A percentile compares a stretch with the other conserved stretches of the same genome.
These are phyloP conservation scores for Ornithoptera priamus DNA, from an alignment of 2,888 invertebrate species.

Conservation along the genomic window DNA sequence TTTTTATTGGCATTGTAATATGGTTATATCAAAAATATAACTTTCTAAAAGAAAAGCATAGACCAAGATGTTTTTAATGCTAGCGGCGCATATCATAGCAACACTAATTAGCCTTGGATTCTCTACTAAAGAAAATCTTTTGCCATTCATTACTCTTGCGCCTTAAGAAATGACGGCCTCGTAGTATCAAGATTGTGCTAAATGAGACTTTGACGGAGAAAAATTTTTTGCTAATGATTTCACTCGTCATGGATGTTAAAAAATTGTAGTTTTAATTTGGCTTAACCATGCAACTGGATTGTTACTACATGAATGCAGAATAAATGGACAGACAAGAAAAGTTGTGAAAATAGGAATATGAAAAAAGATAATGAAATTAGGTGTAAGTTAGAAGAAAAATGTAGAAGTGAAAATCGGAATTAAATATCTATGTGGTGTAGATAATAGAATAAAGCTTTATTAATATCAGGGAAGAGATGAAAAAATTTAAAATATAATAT, in stretches of 20 bases:
- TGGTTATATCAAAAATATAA: too few relatives aligned
- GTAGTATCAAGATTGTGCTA: neutral
- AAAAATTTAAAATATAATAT: too few relatives aligned
- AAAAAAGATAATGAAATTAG: too few relatives aligned
- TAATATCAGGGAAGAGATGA: too few relatives aligned
- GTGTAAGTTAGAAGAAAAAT: too few relatives aligned
- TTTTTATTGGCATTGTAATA: too few relatives aligned
- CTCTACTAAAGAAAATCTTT: conserved; percentile 8
- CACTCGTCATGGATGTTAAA: neutral
- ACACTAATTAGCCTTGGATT: conserved; percentile 16
- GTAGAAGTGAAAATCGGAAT: too few relatives aligned
- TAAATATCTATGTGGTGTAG: too few relatives aligned
- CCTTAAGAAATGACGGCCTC: conserved; percentile 11
- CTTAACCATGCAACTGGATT: neutral
- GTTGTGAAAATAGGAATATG: too few relatives aligned
- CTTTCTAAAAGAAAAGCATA: too few relatives aligned
- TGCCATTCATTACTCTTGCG: conserved; percentile 2
- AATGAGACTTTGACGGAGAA: conserved; percentile 7
- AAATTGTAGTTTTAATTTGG: neutral
- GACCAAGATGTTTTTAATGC: neutral
- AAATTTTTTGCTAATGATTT: neutral
- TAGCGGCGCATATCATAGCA: conserved; percentile 5
- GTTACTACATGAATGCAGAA: neutral
- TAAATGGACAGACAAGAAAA: too few relatives aligned
- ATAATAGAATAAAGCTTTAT: too few relatives aligned